Conservation (phyloP, 2,888 invertebrate genomes). For the Heliconius ethilla region DNA sequence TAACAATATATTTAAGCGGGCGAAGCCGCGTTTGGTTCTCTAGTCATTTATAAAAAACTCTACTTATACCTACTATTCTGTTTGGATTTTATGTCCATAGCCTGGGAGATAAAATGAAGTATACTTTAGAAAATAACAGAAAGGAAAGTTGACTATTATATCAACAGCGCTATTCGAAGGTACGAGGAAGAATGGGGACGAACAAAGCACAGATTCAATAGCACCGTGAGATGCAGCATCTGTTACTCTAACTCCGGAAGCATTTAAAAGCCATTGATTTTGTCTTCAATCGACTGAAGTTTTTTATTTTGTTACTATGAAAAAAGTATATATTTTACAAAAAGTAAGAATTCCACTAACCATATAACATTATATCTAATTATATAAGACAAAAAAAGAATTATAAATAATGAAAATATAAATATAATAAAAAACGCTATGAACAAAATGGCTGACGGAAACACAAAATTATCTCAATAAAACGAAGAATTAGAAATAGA, state of each 20-base stretch:
- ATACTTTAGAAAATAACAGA: conserved; percentile 30
- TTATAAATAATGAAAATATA: too few relatives aligned
- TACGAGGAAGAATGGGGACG: conserved; percentile 25
- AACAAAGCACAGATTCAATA: conserved; percentile 34
- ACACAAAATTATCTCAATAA: neutral
- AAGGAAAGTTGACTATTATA: conserved; percentile 32
- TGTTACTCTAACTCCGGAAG: conserved; percentile 26
- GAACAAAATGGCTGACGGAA: neutral
- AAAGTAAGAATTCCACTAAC: too few relatives aligned
- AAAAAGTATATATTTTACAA: too few relatives aligned
- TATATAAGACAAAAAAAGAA: too few relatives aligned
- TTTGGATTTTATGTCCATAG: neutral
- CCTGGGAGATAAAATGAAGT: conserved; percentile 14
- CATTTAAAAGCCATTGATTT: conserved; percentile 37
- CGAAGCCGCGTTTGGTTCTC: too few relatives aligned
- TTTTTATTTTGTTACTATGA: conserved; percentile 22
- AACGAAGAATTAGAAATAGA: neutral
- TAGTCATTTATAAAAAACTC: neutral
- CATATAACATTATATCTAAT: too few relatives aligned
- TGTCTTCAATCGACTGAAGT: conserved; percentile 16
- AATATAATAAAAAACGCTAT: neutral
- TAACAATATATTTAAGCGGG: too few relatives aligned
- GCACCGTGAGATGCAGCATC: conserved; percentile 37
- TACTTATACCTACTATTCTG: neutral
- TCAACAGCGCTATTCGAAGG: conserved; percentile 31